Base-by-base conservation (phyloP, 2,888 invertebrate species). In the Harpalus rubripes region DNA sequence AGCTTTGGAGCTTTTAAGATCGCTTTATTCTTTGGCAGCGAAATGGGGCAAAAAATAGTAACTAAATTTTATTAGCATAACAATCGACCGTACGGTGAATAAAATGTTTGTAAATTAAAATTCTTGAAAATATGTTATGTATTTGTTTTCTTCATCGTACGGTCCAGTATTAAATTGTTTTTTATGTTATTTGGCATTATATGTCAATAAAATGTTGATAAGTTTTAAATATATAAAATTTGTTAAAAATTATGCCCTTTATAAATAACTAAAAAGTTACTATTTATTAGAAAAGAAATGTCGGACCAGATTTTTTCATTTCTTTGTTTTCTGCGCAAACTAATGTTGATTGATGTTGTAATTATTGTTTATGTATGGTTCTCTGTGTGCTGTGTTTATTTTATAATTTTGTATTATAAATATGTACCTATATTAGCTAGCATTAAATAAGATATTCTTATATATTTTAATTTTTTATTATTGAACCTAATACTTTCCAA, bases 21-120 rank as follows among this genome's bases (percentile, higher is more conserved):
- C 97, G 86, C 92, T 97, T 85, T 97, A 97, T 91, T 94, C 96
- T 86, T 94, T 97, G 90, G 96, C 97, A 84, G 96, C 96, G 18
- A 94, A 95, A 91, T 96, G 96, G 94, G 96, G 96, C 88, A 93
- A 93, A 92, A 85, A 85, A 32, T 85, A 85, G 84, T 58, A 76
- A 22, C 65, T 39, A 22, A 82, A 81, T 65, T 72, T 72, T 65
- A 12, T 72, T 72, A 72, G 72, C 44, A 52, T 52, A 22, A 52
- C 22, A 41, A 15, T 8, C 10, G 76, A 83, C 83, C 76, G 61
- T 76, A 61, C 74, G 61, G 12, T 76, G 74, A 83, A 83, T 32
- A 83, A 83, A 72, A 72, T 76, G 5, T 65, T 12, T 65, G 65
- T 65, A 65, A 22, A 65, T 65, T 65, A 65, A 65, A 22, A 26